Conservation (phyloP, 2,113 vertebrate genomes). For the Scomber japonicus region DNA sequence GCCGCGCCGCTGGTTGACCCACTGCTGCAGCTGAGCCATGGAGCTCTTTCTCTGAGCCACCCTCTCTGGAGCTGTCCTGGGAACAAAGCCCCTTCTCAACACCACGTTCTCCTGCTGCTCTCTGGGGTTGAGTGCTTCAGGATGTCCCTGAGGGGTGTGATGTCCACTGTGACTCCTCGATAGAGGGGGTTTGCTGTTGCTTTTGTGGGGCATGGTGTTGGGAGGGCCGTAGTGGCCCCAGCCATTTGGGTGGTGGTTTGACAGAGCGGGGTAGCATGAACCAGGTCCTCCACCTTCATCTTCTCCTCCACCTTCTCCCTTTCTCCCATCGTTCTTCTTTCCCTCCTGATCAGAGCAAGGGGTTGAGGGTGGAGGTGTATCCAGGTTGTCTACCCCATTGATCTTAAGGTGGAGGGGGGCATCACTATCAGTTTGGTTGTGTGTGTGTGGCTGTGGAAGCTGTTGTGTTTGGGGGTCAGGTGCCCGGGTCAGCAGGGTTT, state of each 20-base stretch:
- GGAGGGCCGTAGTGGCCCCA: slow-evolving; percentile 82
- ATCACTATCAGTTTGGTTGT: slow-evolving; percentile 71
- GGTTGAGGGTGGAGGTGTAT: slow-evolving; percentile 42
- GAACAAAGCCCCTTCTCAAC: slow-evolving; percentile 84
- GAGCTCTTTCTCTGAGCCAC: slow-evolving; percentile 95
- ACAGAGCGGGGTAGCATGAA: slow-evolving; percentile 28
- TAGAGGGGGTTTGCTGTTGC: slow-evolving; percentile 22
- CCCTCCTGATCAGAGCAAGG: slow-evolving; percentile 31
- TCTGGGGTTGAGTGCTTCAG: slow-evolving; percentile 42
- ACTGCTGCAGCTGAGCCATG: slow-evolving; percentile 96
- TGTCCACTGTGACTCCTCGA: slow-evolving; percentile 50
- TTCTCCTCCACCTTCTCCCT: slow-evolving; percentile 31
- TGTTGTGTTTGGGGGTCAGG: slow-evolving; percentile 80
- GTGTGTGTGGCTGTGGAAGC: slow-evolving; percentile 70
- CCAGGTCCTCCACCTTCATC: slow-evolving; percentile 36
- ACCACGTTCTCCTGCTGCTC: slow-evolving; percentile 81
- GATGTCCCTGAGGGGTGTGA: slow-evolving; percentile 64
- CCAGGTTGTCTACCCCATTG: slow-evolving; percentile 62
- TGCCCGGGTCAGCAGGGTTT: slow-evolving; percentile 72
- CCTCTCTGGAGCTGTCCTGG: slow-evolving; percentile 89
- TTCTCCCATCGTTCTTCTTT: slow-evolving; percentile 36
- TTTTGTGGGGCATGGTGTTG: slow-evolving; percentile 62
- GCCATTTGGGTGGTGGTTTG: slow-evolving; percentile 87
- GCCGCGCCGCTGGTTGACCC: slow-evolving; percentile 93
- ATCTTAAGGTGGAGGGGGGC: slow-evolving; percentile 56